Evolutionary conservation across 2,888 invertebrate genomes (phyloP).

Genomic region (Rotaria sp.): DNA sequence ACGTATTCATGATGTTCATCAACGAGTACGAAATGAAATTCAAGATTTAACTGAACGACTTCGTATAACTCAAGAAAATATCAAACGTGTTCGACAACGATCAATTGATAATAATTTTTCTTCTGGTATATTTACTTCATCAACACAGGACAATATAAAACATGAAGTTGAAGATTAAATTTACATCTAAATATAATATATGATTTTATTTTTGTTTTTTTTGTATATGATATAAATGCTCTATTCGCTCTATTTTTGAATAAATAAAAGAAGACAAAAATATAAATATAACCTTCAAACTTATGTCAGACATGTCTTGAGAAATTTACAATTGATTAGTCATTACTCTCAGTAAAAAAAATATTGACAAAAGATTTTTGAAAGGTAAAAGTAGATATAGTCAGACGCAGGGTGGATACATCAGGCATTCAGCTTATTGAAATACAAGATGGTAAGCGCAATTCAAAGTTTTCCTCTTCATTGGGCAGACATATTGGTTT

Average conservation of each 20-base stretch:
- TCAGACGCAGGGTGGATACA: neutral
- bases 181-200: neutral
- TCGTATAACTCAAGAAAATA: constrained; percentile 58
- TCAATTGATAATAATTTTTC: neutral
- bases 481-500: neutral
- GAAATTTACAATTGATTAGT: neutral
- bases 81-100: constrained; percentile 51
- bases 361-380: neutral
- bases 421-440: neutral
- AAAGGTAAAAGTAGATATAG: neutral
- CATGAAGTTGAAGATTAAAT: neutral
- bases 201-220: neutral
- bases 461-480: neutral
- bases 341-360: neutral
- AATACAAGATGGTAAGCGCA: neutral
- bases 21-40: constrained; percentile 58
- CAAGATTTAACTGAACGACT: constrained; percentile 52
- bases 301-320: neutral
- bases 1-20: constrained; percentile 70
- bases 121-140: neutral
- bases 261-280: neutral
- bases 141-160: neutral
- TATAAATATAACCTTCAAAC: neutral
- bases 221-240: neutral
- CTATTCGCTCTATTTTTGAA: neutral